Evolutionary conservation across 2,888 invertebrate genomes (phyloP), one percentile per base, ranked within the genome.

Genomic region (Cryptocheilus praepositus): DNA sequence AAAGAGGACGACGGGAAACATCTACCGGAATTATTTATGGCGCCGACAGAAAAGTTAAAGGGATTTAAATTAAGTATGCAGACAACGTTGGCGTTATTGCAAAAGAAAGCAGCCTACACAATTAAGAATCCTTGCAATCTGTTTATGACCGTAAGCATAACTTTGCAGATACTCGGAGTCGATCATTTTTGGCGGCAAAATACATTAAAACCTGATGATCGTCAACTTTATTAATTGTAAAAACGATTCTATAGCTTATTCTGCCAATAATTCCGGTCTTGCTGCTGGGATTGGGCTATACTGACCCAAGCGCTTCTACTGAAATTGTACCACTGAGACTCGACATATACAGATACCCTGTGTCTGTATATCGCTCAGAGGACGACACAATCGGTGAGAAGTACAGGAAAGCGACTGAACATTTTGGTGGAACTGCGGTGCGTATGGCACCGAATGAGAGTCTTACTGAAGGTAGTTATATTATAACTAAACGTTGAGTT

Each of bases 51-150:
- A n/a, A 89, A 87, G 73, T 28, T 86, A 11, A 75, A 64, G 49
- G 89, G 89, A 15, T 73, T 68, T 5, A 49, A 73, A 22, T 79
- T 89, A 28, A 71, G 70, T 2, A 68, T 80, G 13, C 89, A 89
- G 78, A 81, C 83, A 49, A 80, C 85, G 57, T 70, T 60, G n/a
- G 89, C 88, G 19, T 79, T 89, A 22, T 67, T 89, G 4, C 60
- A 73, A 1, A 90, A 89, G 74, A 89, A 89, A 79, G 54, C 83
- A 0, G 71, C 81, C 1, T 89, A 86, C 58, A 82, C 86, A 0
- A 73, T 67, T 1, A 85, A 87, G 67, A 89, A 88, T 78, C 73
- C 83, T 46, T 63, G 80, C 36, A 79, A 75, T 3, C 71, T 84
- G 28, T 62, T 86, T n/a, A 62, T 86, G 4, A 88, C 83, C 65